Conservation (phyloP, 2,113 vertebrate genomes). For the Pseudorhombus dupliciocellatus region DNA sequence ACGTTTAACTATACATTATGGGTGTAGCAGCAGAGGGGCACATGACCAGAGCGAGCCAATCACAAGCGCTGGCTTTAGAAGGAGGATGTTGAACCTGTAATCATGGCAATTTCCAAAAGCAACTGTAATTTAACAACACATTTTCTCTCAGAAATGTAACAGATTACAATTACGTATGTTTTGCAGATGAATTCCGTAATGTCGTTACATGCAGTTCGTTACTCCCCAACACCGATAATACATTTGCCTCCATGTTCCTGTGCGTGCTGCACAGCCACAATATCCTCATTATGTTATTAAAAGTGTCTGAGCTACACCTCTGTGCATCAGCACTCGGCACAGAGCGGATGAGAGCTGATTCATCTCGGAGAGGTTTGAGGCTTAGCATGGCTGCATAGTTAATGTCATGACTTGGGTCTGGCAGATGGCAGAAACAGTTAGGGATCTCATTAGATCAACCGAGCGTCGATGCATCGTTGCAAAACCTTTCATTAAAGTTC, state of each 20-base stretch:
- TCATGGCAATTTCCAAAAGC: too few species aligned
- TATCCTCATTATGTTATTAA: conserved; percentile 12
- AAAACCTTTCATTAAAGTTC: conserved; percentile 85
- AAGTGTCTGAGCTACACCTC: conserved; percentile 30
- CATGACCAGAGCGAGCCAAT: too few species aligned
- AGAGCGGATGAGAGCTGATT: conserved; percentile 59
- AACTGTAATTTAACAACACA: too few species aligned
- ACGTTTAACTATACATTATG: too few species aligned
- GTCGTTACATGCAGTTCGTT: too few species aligned
- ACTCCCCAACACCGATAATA: too few species aligned
- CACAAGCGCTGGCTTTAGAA: too few species aligned
- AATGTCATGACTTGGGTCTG: conserved; percentile 82
- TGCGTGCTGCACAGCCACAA: conserved; percentile 9
- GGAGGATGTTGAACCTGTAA: too few species aligned
- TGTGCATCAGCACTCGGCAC: conserved; percentile 59
- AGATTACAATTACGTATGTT: too few species aligned
- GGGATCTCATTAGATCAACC: conserved; percentile 86
- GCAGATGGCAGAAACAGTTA: conserved; percentile 86
- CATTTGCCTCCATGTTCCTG: neutral
- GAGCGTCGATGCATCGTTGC: conserved; percentile 78
- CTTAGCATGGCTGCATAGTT: conserved; percentile 78
- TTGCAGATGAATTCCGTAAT: too few species aligned
- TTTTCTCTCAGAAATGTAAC: too few species aligned
- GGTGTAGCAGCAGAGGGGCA: too few species aligned
- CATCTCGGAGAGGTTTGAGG: conserved; percentile 71